Conservation (phyloP, 2,888 invertebrate genomes). For the Nasonia oneida region DNA sequence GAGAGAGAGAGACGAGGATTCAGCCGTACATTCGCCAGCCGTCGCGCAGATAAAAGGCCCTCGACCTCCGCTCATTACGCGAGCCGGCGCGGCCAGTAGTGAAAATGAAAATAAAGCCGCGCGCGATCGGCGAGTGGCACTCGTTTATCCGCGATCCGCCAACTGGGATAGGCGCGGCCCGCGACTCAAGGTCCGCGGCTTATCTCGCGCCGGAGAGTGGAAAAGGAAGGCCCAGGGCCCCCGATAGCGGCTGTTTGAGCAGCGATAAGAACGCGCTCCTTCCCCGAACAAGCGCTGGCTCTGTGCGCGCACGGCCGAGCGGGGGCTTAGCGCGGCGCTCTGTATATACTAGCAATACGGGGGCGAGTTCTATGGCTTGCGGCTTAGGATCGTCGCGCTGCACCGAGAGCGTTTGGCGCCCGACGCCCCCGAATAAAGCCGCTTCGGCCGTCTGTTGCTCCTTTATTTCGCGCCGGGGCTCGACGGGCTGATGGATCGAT, state of each 20-base stretch:
- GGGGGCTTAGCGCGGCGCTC: too few species aligned
- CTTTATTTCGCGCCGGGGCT: background rate
- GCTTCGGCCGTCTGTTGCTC: conserved; percentile 31
- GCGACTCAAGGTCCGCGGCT: too few species aligned
- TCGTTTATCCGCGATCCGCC: too few species aligned
- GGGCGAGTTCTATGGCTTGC: conserved; percentile 58
- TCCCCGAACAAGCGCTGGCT: conserved; percentile 49
- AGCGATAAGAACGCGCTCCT: background rate
- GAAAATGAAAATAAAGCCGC: too few species aligned
- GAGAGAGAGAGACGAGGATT: too few species aligned
- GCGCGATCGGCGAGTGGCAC: too few species aligned
- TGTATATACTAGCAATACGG: conserved; percentile 64
- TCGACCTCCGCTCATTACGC: conserved; percentile 70
- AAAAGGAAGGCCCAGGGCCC: background rate
- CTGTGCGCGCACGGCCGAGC: conserved; percentile 65
- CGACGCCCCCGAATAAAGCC: conserved; percentile 55
- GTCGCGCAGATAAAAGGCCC: conserved; percentile 66
- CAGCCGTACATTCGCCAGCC: background rate
- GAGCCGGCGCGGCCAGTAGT: too few species aligned
- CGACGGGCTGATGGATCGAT: too few species aligned
- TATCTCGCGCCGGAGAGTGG: background rate
- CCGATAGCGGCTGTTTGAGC: background rate
- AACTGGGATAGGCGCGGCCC: conserved; percentile 52
- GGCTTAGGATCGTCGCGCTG: conserved; percentile 29
- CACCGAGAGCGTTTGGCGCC: background rate